Base-by-base conservation (phyloP, 1,140 invertebrate genomes). In the Leptopilina boulardi region DNA sequence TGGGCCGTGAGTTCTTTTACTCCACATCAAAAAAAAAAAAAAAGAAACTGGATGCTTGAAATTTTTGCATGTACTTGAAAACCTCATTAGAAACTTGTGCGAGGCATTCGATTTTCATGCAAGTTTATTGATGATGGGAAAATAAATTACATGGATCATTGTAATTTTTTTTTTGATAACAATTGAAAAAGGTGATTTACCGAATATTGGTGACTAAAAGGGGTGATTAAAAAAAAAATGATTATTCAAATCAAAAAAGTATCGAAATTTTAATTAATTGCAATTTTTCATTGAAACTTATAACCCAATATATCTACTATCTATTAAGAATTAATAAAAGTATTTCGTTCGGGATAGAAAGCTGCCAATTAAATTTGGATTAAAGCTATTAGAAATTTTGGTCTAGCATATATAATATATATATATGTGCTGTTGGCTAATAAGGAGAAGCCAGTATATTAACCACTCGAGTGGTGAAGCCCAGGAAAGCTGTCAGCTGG, bases 401-500 rank as follows among this genome's bases (percentile, higher is more conserved):
- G 80, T 79, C 81, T 85, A 85, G 84, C 9, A n/a, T n/a, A n/a
- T n/a, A n/a, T n/a, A n/a, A n/a, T n/a, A n/a, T n/a, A n/a, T n/a
- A n/a, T n/a, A n/a, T n/a, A n/a, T n/a, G n/a, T 76, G 80, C 79
- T 82, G 84, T 81, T 78, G 77, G 77, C 80, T 87, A 85, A 86
- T 83, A 83, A 87, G 85, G 83, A 87, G 85, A 81, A 80, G 81
- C 80, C 83, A 86, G 85, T 87, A 87, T 84, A 88, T 87, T 86
- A 87, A 86, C 85, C 79, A 71, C 71, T 74, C 70, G 66, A 73
- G 77, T 71, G 70, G 78, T 72, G 70, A 78, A 77, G 78, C 74
- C 73, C n/a, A 80, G 75, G 26, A 19, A 9, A 56, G 75, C 75
- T 81, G 77, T 80, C 79, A 82, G 77, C 76, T 44, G 18, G 70